phyloP scores from a whole-genome alignment of 2,113 vertebrate genomes.

The Heptranchias perlo region DNA sequence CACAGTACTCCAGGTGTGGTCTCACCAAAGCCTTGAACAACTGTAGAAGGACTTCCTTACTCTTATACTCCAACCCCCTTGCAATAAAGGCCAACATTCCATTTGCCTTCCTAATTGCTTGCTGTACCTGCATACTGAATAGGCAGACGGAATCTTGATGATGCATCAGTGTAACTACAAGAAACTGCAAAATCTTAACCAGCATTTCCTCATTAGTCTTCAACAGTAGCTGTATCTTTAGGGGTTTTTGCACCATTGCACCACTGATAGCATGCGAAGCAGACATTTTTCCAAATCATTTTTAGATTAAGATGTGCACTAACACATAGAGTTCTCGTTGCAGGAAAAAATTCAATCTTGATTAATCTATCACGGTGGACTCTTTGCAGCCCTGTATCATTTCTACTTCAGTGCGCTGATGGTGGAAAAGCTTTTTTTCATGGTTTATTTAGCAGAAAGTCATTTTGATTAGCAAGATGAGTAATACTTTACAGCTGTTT shows the following conservation, averaged over 20 bases:
- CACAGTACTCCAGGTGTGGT: no score
- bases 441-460: slow-evolving; percentile 98
- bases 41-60: no score
- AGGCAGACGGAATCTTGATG: background rate
- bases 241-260: background rate
- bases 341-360: slow-evolving; percentile 71
- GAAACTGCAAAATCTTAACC: background rate
- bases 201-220: background rate
- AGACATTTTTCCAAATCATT: slow-evolving; percentile 26
- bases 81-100: no score
- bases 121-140: no score
- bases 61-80: no score
- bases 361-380: slow-evolving; percentile 67
- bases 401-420: slow-evolving; percentile 81
- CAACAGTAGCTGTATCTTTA: no score
- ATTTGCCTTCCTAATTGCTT: no score
- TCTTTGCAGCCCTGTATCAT: slow-evolving; percentile 66
- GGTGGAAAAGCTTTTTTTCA: slow-evolving; percentile 90
- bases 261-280: background rate
- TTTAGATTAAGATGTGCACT: slow-evolving; percentile 55
- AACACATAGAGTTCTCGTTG: slow-evolving; percentile 51
- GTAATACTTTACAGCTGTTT: slow-evolving; percentile 85
- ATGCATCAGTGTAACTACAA: background rate
- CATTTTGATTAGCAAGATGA: slow-evolving; percentile 91
- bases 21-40: no score